Percentiles rank a stretch among this genome's conserved stretches.
phyloP scores from a whole-genome alignment of 2,888 invertebrate species.

The Metacarcinus magister region DNA sequence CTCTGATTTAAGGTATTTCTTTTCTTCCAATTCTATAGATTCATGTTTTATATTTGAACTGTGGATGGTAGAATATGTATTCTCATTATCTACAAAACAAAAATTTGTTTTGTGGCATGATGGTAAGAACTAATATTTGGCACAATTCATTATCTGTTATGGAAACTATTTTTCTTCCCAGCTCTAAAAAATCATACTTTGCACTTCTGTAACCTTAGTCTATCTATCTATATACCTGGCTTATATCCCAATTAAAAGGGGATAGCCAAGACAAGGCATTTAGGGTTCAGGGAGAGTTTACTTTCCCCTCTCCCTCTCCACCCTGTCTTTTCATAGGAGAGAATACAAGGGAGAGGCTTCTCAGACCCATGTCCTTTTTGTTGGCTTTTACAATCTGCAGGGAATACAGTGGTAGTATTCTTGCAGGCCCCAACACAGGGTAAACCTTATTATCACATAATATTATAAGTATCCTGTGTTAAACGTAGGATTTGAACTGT shows the following conservation, averaged over 20 bases:
- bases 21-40: neutral
- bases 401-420: too few species aligned
- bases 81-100: neutral
- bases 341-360: too few species aligned
- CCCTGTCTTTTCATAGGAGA: too few species aligned
- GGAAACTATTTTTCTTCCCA: neutral
- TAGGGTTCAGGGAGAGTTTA: too few species aligned
- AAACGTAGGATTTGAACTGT: neutral
- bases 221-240: too few species aligned
- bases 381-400: too few species aligned
- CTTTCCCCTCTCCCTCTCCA: neutral
- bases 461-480: neutral
- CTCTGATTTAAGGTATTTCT: neutral
- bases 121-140: neutral
- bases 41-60: neutral
- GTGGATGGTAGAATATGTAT: neutral
- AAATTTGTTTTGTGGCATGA: neutral
- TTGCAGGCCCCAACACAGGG: too few species aligned
- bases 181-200: neutral
- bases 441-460: too few species aligned
- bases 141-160: neutral
- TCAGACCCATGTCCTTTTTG: too few species aligned
- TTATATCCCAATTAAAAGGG: too few species aligned
- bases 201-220: neutral
- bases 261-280: too few species aligned